Base-by-base conservation (phyloP, 1,140 invertebrate genomes). In the Cherax destructor region DNA sequence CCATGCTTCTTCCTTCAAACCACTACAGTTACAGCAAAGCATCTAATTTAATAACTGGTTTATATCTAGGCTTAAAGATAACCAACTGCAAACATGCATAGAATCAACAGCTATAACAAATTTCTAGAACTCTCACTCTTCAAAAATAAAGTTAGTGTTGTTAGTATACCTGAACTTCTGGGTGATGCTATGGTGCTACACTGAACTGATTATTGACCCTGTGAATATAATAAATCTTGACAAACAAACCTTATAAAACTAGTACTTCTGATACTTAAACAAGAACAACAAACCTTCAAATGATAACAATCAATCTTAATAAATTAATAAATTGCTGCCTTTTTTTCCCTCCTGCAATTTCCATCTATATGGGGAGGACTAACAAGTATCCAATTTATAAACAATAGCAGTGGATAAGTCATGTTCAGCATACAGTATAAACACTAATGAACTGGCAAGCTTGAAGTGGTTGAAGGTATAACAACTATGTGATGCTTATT, bases 181-280 rank as follows among this genome's bases (percentile, higher is more conserved):
- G 89, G 61, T 77, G 89, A 91, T 91, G 84, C 84, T 91, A 86
- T 86, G 90, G 65, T 83, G 90, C 90, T 91, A 91, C 90, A 91
- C 90, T 91, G 90, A 91, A 91, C 90, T 91, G 78, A 91, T 86
- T 91, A 91, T 86, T 86, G 90, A 91, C 90, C 90, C 90, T 91
- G 90, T 91, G 90, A 91, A 91, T 49, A 91, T 86, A 86, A 78
- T 52, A 81, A 69, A 49, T 30, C 72, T 83, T 87, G n/a, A 77
- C 52, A 72, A 16, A 49, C 30, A 69, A 85, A 78, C 41, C 59
- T 74, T 56, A 72, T 61, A 50, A 61, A 18, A 83, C 52, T 83
- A 61, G 18, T 13, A 83, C 69, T 85, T 86, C 49, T 47, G 47
- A 72, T 52, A 83, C 30, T 83, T 24, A 41, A 13, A n/a, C 6